A percentile compares a stretch with the other conserved stretches of the same genome.
These are phyloP conservation scores for Radopholus similis DNA, from an alignment of 1,140 invertebrate species.

Conservation along the genomic window DNA sequence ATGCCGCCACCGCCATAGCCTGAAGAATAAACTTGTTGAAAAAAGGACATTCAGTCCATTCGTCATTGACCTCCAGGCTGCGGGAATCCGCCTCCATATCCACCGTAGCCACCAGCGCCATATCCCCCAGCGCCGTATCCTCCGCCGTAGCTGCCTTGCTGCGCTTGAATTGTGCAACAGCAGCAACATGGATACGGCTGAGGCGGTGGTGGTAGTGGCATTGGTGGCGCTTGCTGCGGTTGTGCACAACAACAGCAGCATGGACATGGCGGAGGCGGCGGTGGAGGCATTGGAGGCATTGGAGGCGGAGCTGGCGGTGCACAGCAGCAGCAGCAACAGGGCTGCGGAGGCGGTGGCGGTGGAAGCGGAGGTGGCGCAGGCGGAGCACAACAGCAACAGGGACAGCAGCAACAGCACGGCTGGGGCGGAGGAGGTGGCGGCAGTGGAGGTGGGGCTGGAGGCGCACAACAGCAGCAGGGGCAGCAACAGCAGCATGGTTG, in stretches of 20 bases:
- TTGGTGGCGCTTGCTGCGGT: neutral
- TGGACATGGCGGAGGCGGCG: slow-evolving; percentile 8
- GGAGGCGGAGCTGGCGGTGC: neutral
- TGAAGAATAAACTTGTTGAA: too few relatives aligned
- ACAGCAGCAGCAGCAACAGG: slow-evolving; percentile 9
- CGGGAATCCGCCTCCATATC: neutral
- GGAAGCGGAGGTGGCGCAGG: neutral
- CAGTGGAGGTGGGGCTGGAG: neutral
- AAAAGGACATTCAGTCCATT: too few relatives aligned
- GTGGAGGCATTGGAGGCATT: neutral
- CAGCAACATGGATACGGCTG: slow-evolving; percentile 1
- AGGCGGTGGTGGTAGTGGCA: slow-evolving; percentile 3
- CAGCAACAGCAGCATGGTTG: slow-evolving; percentile 9
- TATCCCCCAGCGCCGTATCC: neutral
- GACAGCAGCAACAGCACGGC: slow-evolving; percentile 9
- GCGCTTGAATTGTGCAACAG: slow-evolving; percentile 14
- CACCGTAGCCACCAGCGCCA: neutral
- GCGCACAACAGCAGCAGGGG: slow-evolving; percentile 11
- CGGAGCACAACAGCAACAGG: slow-evolving; percentile 9
- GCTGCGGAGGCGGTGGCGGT: neutral
- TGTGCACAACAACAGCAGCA: slow-evolving; percentile 17
- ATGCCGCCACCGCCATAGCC: neutral
- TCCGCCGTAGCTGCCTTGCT: neutral
- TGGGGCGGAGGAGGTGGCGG: neutral
- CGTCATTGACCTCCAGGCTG: too few relatives aligned